phyloP scores from a whole-genome alignment of 1,140 invertebrate genomes.

The Diuraphis noxia region DNA sequence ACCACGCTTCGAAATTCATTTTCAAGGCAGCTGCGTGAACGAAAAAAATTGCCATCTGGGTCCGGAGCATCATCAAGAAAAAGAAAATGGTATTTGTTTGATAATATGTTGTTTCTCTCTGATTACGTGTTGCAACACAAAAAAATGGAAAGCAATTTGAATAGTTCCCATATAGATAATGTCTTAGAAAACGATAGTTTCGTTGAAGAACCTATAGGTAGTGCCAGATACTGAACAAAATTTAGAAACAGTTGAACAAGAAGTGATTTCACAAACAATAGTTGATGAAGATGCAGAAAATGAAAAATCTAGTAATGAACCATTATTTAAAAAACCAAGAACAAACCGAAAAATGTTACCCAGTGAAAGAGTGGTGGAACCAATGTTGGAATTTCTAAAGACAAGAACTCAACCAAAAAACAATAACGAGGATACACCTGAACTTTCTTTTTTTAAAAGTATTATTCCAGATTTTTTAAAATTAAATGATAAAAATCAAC shows the following conservation, averaged over 20 bases:
- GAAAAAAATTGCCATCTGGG: background rate
- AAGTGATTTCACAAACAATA: background rate
- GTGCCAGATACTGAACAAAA: background rate
- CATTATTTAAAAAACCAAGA: background rate
- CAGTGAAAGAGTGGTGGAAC: background rate
- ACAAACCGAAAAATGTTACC: background rate
- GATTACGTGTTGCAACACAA: slow-evolving; percentile 14
- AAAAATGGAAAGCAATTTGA: slow-evolving; percentile 7
- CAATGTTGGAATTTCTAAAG: background rate
- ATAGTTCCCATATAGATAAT: background rate
- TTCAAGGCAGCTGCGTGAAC: background rate
- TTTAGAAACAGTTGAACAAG: background rate
- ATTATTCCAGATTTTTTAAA: slow-evolving; percentile 3
- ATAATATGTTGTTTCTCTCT: slow-evolving; percentile 6
- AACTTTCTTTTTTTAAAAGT: background rate
- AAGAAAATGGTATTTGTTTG: slow-evolving; percentile 7
- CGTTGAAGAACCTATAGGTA: background rate
- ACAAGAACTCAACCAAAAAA: background rate
- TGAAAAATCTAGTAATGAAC: background rate
- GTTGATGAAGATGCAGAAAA: background rate
- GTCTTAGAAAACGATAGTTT: background rate
- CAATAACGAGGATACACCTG: background rate
- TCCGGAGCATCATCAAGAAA: background rate
- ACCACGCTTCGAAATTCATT: background rate
- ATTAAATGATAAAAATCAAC: background rate